A percentile compares a stretch with the other conserved stretches of the same genome.
phyloP scores from a whole-genome alignment of 2,797 vertebrate genomes.

The Poeciliopsis paucimaculata region DNA sequence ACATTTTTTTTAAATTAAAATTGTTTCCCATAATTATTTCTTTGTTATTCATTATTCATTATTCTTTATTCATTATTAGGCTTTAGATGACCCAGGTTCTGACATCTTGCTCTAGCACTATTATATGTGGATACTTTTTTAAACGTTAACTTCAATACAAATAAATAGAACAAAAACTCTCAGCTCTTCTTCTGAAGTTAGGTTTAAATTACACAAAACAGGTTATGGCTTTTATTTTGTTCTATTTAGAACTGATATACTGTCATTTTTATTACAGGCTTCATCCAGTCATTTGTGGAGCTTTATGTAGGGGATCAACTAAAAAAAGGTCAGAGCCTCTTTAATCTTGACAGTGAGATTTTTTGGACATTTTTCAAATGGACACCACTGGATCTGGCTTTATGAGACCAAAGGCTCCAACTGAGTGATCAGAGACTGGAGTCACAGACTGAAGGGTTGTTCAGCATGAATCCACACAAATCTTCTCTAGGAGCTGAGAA shows the following conservation, averaged over 20 bases:
- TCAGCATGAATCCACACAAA: conserved; percentile 33
- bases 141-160: not conserved
- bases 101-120: too few relatives aligned
- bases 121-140: not conserved
- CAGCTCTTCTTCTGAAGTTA: not conserved
- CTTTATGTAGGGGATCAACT: conserved; percentile 25
- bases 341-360: conserved; percentile 24
- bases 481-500: conserved; percentile 29
- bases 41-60: not conserved
- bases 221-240: not conserved
- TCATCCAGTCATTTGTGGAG: conserved; percentile 32
- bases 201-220: not conserved
- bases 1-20: not conserved
- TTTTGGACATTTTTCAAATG: conserved; percentile 8
- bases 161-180: not conserved
- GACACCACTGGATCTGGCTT: not conserved
- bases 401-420: not conserved
- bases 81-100: not conserved
- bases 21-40: not conserved
- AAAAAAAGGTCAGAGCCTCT: conserved; percentile 22
- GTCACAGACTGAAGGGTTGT: conserved; percentile 6
- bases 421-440: conserved; percentile 1
- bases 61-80: not conserved
- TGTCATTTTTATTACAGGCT: conserved; percentile 28
- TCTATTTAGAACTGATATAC: too few relatives aligned